Base-by-base conservation (phyloP, 2,888 invertebrate genomes). In the Erannis defoliaria region DNA sequence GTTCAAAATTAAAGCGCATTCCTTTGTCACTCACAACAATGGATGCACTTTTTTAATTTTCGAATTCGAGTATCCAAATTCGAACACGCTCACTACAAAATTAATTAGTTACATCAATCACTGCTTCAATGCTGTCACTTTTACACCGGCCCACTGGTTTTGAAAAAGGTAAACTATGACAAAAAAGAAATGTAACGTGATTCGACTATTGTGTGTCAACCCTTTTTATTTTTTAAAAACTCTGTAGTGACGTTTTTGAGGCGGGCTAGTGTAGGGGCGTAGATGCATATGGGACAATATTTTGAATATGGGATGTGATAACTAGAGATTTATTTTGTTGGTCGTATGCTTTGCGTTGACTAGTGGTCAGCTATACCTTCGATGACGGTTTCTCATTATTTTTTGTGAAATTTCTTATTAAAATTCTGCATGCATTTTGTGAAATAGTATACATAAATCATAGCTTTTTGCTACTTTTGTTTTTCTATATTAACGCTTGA, bases 21-120 rank as follows among this genome's bases (percentile, higher is more conserved):
- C 81, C 71, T 73, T 87, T 88, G 83, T 84, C 64, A 67, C 63
- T 56, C 50, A 56, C 67, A 35, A 87, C 86, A 87, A 86, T 80
- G 62, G 77, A 70, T 72, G 78, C 77, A 75, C 77, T 77, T 86
- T 86, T 84, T 83, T 74, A 79, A 86, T 84, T 86, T 82, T 61
- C 48, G 67, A 81, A 85, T 88, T 90, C 86, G 81, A 90, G 89
- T 88, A 80, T 80, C 80, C 72, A 68, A 77, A 75, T 81, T 78
- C 78, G 74, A 81, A 84, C 82, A 82, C 79, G 82, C 80, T 82
- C 77, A 82, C 83, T 78, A 88, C 85, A 78, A 90, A 90, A 93
- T 92, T 92, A 93, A 92, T 93, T 93, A 93, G 92, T 91, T 89
- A 81, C 91, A 93, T 93, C 92, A 88, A 91, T 93, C 92, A 90